These are phyloP conservation scores for Liasis olivaceus DNA, from an alignment of 2,797 vertebrate genomes.

Conservation along the genomic window DNA sequence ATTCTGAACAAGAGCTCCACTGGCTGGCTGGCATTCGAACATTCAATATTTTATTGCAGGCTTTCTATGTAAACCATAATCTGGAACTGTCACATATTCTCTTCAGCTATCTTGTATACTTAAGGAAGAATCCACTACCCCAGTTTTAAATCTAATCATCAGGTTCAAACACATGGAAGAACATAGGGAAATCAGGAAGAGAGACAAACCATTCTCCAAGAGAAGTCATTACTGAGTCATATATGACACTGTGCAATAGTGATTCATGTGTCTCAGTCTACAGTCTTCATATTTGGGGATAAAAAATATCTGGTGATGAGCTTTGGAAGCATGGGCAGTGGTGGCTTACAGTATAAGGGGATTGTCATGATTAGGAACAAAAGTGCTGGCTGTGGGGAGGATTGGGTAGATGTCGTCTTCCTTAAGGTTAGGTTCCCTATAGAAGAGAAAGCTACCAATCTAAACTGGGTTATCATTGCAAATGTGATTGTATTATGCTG, in stretches of 20 bases:
- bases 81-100: background rate
- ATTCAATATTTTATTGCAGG: background rate
- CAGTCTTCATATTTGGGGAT: background rate
- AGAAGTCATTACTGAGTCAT: background rate
- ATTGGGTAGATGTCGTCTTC: too few species aligned
- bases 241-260: background rate
- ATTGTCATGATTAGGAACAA: background rate
- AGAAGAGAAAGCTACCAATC: background rate
- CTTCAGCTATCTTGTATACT: background rate
- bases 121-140: background rate
- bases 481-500: background rate
- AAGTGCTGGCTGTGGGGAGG: background rate
- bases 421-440: background rate
- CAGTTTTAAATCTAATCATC: constrained; percentile 8
- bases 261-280: constrained; percentile 23
- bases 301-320: background rate
- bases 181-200: constrained; percentile 28
- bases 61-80: background rate
- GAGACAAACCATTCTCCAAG: constrained; percentile 14
- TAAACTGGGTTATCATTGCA: background rate
- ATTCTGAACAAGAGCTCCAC: background rate
- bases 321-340: background rate
- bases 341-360: background rate
- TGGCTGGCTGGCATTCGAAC: background rate
- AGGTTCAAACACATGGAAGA: constrained; percentile 6